These are phyloP conservation scores for Brachyalestes nurse DNA, from an alignment of 2,797 vertebrate genomes.

Conservation along the genomic window DNA sequence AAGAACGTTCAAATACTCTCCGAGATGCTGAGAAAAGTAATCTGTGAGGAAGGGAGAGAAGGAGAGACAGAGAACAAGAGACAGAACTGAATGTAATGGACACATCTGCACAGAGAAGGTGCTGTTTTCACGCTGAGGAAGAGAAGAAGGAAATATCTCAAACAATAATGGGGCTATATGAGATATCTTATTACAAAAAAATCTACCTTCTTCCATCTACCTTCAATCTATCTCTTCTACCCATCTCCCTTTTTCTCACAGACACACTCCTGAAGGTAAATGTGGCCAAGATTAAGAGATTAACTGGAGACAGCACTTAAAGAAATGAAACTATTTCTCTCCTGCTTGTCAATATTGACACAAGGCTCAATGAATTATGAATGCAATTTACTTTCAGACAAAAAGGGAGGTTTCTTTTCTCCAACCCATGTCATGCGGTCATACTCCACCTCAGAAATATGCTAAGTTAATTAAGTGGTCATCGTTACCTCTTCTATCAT, in stretches of 20 bases:
- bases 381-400: background rate
- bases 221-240: background rate
- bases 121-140: background rate
- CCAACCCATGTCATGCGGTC: background rate
- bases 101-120: conserved; percentile 6
- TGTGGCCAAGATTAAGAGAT: background rate
- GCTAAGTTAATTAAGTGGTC: background rate
- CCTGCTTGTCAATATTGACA: background rate
- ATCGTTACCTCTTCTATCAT: background rate
- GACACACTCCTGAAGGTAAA: background rate
- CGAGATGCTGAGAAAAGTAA: conserved; percentile 93
- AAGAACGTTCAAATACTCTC: conserved; percentile 90
- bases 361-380: background rate
- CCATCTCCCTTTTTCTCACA: background rate
- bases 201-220: too few relatives aligned
- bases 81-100: background rate
- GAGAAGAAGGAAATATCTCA: background rate
- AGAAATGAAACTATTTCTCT: background rate
- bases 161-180: background rate
- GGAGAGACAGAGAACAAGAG: conserved; percentile 15
- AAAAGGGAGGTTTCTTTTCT: background rate
- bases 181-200: background rate
- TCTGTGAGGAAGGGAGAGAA: conserved; percentile 72
- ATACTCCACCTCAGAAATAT: background rate
- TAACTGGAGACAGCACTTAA: background rate